A percentile compares a stretch with the other conserved stretches of the same genome.
phyloP scores from a whole-genome alignment of 2,888 invertebrate genomes.

The Agriopis marginaria region DNA sequence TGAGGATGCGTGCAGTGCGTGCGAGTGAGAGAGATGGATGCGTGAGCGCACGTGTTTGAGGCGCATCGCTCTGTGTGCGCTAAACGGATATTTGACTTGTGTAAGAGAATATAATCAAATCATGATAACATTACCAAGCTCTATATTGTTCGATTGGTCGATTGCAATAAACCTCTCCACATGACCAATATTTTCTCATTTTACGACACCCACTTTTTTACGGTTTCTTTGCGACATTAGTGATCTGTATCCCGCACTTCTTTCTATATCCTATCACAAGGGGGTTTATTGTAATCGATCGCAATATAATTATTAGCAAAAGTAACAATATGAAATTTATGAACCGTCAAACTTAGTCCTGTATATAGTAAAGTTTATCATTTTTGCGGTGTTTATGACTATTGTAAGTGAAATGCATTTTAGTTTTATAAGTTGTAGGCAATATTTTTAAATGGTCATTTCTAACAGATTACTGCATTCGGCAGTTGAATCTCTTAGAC shows the following conservation, averaged over 20 bases:
- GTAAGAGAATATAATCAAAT: slow-evolving; percentile 80
- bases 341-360: slow-evolving; percentile 79
- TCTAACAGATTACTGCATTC: slow-evolving; percentile 79
- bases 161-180: slow-evolving; percentile 70
- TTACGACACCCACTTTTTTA: slow-evolving; percentile 56
- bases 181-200: slow-evolving; percentile 69
- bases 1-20: slow-evolving; percentile 38
- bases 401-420: slow-evolving; percentile 83
- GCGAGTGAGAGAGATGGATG: slow-evolving; percentile 41
- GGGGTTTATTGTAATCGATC: slow-evolving; percentile 74
- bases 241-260: slow-evolving; percentile 60
- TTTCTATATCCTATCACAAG: slow-evolving; percentile 62
- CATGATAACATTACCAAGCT: slow-evolving; percentile 80
- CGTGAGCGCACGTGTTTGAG: slow-evolving; percentile 46
- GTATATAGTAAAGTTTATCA: slow-evolving; percentile 81
- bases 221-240: slow-evolving; percentile 58
- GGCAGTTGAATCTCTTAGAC: slow-evolving; percentile 84
- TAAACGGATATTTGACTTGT: slow-evolving; percentile 71
- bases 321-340: slow-evolving; percentile 77
- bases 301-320: slow-evolving; percentile 66
- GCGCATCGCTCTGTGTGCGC: slow-evolving; percentile 52
- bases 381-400: slow-evolving; percentile 83
- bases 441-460: slow-evolving; percentile 84
- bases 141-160: slow-evolving; percentile 68
- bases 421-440: slow-evolving; percentile 85